phyloP scores from a whole-genome alignment of 2,113 vertebrate genomes.

The Polyodon spathula region DNA sequence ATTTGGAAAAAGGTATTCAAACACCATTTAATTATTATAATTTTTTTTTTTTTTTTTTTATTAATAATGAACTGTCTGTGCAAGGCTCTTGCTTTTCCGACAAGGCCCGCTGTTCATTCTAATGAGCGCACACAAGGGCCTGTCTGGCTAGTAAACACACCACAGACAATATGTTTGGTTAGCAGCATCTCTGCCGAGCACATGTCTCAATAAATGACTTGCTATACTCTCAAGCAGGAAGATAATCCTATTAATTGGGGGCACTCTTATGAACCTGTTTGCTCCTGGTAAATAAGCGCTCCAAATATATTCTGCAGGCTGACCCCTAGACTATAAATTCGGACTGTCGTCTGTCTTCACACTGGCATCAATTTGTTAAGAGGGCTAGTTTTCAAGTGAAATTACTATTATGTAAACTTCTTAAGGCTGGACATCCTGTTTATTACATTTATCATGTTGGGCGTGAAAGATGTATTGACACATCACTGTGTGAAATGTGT shows the following conservation, averaged over 20 bases:
- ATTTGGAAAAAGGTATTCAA: background rate
- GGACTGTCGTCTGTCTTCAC: background rate
- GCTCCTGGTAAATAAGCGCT: slow-evolving; percentile 16
- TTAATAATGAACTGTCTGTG: slow-evolving; percentile 60
- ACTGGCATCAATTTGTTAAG: slow-evolving; percentile 9
- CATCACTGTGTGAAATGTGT: too few relatives aligned
- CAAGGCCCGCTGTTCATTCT: slow-evolving; percentile 56
- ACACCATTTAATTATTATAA: slow-evolving; percentile 2
- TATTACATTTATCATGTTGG: too few relatives aligned
- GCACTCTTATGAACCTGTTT: slow-evolving; percentile 30
- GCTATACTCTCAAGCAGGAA: slow-evolving; percentile 38
- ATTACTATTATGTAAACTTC: too few relatives aligned
- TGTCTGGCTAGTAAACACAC: slow-evolving; percentile 50
- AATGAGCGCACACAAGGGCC: slow-evolving; percentile 55
- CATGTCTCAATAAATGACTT: slow-evolving; percentile 46
- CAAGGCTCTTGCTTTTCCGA: slow-evolving; percentile 45
- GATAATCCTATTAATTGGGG: slow-evolving; percentile 57
- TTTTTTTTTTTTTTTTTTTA: too few relatives aligned
- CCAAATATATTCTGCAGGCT: slow-evolving; percentile 23
- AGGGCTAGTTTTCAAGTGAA: background rate
- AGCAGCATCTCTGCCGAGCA: slow-evolving; percentile 26
- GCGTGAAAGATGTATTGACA: too few relatives aligned
- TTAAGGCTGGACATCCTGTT: too few relatives aligned
- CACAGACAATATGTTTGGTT: slow-evolving; percentile 56
- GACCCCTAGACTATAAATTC: slow-evolving; percentile 10